phyloP scores from a whole-genome alignment of 2,113 vertebrate genomes.

The Alethe castanea region DNA sequence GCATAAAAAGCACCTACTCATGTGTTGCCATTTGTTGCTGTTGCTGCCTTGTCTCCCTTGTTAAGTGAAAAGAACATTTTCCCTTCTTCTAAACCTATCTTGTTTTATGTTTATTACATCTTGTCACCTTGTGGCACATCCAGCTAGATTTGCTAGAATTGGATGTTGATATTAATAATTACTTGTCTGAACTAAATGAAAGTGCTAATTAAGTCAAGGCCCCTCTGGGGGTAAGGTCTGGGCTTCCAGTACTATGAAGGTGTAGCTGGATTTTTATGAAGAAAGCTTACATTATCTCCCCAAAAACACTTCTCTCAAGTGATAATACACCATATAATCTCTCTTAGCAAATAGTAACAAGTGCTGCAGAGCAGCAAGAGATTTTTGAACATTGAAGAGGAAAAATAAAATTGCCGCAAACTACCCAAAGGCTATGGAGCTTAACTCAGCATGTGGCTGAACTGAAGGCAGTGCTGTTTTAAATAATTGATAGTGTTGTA shows the following conservation, averaged over 20 bases:
- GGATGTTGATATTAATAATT: conserved; percentile 54
- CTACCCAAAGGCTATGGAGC: conserved; percentile 12
- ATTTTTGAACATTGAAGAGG: neutral
- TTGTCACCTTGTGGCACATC: conserved; percentile 38
- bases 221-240: neutral
- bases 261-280: neutral
- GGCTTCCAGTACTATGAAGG: neutral
- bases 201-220: conserved; percentile 50
- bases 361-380: neutral
- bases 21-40: neutral
- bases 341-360: conserved; percentile 22
- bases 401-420: neutral
- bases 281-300: neutral
- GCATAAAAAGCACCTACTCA: neutral
- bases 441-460: conserved; percentile 39
- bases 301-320: neutral
- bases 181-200: conserved; percentile 49
- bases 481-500: conserved; percentile 56
- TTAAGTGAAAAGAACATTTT: neutral
- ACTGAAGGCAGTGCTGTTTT: conserved; percentile 25
- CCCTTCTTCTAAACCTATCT: neutral
- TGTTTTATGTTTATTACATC: conserved; percentile 28
- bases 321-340: conserved; percentile 6
- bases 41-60: neutral
- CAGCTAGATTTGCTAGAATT: conserved; percentile 35